Evolutionary conservation across 37 sponge, comb jelly and placozoan species (phyloP).

Genomic region (Beroe forskalii): DNA sequence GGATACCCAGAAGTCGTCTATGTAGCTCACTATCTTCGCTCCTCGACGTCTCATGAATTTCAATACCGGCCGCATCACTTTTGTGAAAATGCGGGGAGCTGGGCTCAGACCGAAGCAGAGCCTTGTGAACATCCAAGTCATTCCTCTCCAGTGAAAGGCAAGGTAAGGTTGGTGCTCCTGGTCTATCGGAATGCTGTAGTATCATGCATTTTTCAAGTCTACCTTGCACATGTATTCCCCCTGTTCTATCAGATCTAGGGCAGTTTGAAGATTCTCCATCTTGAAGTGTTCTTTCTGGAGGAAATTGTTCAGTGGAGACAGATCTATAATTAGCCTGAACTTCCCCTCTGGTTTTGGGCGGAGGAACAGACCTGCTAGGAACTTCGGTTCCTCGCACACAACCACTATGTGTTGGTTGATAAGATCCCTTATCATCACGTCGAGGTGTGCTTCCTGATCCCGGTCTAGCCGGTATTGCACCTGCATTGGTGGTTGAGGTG

Average conservation of each 20-base stretch:
- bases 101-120: neutral
- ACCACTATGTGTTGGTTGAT: neutral
- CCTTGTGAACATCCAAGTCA: neutral
- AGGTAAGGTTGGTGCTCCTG: constrained; percentile 21
- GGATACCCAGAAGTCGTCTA: neutral
- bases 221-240: neutral
- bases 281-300: neutral
- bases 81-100: too few species aligned
- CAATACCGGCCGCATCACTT: too few species aligned
- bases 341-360: neutral
- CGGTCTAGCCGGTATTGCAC: neutral
- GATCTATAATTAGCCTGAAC: neutral
- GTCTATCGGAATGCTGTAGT: neutral
- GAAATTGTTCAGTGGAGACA: neutral
- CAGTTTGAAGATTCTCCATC: neutral
- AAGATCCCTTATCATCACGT: neutral
- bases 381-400: neutral
- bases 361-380: neutral
- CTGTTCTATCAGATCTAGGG: neutral
- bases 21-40: too few species aligned
- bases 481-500: neutral
- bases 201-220: neutral
- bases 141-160: neutral
- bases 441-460: neutral
- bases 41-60: too few species aligned